A percentile compares a stretch with the other conserved stretches of the same genome.
phyloP scores from a whole-genome alignment of 2,888 invertebrate species.

The Melipona bicolor region DNA sequence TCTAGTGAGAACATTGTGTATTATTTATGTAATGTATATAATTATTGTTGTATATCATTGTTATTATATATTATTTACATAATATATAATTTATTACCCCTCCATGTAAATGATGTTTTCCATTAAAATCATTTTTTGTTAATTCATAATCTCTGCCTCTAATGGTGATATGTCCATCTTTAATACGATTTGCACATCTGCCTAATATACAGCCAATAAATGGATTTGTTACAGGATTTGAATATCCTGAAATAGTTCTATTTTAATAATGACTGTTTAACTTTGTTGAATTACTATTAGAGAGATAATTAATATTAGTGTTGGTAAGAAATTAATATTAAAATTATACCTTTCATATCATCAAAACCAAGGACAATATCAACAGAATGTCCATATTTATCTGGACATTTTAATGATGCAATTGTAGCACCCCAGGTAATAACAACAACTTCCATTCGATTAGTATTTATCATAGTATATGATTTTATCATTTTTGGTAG shows the following conservation, averaged over 20 bases:
- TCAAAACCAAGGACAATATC: constrained; percentile 94
- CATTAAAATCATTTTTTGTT: constrained; percentile 89
- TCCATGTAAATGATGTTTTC: constrained; percentile 90
- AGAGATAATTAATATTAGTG: not conserved
- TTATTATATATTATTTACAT: not conserved
- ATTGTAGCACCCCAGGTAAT: constrained; percentile 94
- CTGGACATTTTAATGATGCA: constrained; percentile 90
- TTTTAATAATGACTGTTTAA: not conserved
- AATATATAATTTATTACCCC: constrained; percentile 88
- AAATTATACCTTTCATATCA: constrained; percentile 87
- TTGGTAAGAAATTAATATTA: constrained; percentile 1
- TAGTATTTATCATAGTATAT: constrained; percentile 88
- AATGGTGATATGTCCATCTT: constrained; percentile 89
- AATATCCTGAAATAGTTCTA: constrained; percentile 86
- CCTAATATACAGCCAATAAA: constrained; percentile 95
- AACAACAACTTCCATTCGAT: constrained; percentile 87
- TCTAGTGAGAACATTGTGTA: constrained; percentile 52
- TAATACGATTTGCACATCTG: constrained; percentile 92
- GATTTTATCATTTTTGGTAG: constrained; percentile 72
- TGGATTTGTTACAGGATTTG: constrained; percentile 87
- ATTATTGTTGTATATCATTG: not conserved
- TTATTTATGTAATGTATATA: not conserved
- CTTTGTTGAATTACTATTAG: not conserved
- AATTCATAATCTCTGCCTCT: constrained; percentile 89
- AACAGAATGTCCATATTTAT: constrained; percentile 88